Evolutionary conservation across 2,113 vertebrate genomes (phyloP), one percentile per base, ranked within the genome.

Genomic region (Jacana jacana): DNA sequence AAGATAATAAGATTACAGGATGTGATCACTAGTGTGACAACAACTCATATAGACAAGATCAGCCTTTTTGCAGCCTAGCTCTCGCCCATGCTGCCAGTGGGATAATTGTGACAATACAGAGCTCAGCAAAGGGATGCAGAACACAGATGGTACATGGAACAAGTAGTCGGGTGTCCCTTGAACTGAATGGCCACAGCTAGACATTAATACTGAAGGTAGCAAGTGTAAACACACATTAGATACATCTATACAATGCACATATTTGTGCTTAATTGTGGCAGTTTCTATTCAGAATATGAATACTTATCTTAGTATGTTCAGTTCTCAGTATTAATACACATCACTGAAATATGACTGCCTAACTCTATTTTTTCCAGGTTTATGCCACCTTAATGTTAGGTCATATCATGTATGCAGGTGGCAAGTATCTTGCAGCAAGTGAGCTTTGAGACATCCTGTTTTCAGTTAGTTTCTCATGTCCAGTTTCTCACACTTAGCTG

Each of bases 1-100:
- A 91, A 91, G 54, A 85, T 73, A 93, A 73, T 72, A 88, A 89
- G 75, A 91, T 94, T 88, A 94, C 31, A 80, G 30, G 49, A 61
- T 91, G 51, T 73, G 86, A 94, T 90, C 76, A 78, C 46, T 89
- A 58, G 75, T 87, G 58, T 83, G 88, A 86, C 54, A 93, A 82
- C 76, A 90, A 27, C 49, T 88, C 55, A 75, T 63, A 81, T 11
- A 83, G 71, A 84, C 80, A 83, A 77, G 68, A 90, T 75, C 76
- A 95, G 80, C 25, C 72, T 92, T 94, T 88, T 72, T 81, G 18
- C 82, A 86, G 64, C 58, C 37, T 39, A 66, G 24, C 22, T 93
- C 40, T 86, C 80, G 70, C 48, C 64, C 37, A 51, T 66, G 71
- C 64, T 83, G 76, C 19, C 60, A 37, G 24, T 33, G 46, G 71